Conservation (phyloP, 2,888 invertebrate genomes). For the Aphidius colemani region DNA sequence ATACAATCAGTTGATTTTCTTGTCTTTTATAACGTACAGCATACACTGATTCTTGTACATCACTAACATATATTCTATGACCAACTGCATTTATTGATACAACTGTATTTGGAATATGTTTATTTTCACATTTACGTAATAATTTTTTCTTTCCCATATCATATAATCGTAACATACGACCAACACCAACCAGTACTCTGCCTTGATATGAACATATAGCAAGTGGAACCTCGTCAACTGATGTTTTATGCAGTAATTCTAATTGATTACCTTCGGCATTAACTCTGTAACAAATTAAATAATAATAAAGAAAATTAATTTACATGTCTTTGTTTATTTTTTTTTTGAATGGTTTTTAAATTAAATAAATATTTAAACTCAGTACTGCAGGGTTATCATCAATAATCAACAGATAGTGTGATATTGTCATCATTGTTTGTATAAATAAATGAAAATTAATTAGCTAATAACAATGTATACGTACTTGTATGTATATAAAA, state of each 20-base stretch:
- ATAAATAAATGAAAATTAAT: conserved; percentile 4
- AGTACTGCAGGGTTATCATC: conserved; percentile 60
- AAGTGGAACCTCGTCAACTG: conserved; percentile 88
- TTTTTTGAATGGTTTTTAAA: conserved; percentile 4
- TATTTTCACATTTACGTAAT: conserved; percentile 96
- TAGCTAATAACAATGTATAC: conserved; percentile 29
- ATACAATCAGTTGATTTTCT: conserved; percentile 97
- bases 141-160: conserved; percentile 97
- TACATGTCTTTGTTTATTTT: too few species aligned
- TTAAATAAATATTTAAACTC: conserved; percentile 38
- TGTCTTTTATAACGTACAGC: conserved; percentile 92
- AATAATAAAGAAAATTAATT: conserved; percentile 24
- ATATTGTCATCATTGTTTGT: conserved; percentile 49
- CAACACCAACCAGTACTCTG: conserved; percentile 88
- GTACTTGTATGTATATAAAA: conserved; percentile 83
- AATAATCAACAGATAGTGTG: conserved; percentile 47
- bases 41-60: conserved; percentile 96
- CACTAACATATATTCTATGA: conserved; percentile 91
- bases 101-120: conserved; percentile 95
- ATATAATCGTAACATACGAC: conserved; percentile 88
- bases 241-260: conserved; percentile 92
- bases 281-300: conserved; percentile 58
- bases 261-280: conserved; percentile 80
- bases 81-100: conserved; percentile 93
- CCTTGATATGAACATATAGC: conserved; percentile 93